Evolutionary conservation across 2,888 invertebrate genomes (phyloP).

Genomic region (Neoascia interrupta): DNA sequence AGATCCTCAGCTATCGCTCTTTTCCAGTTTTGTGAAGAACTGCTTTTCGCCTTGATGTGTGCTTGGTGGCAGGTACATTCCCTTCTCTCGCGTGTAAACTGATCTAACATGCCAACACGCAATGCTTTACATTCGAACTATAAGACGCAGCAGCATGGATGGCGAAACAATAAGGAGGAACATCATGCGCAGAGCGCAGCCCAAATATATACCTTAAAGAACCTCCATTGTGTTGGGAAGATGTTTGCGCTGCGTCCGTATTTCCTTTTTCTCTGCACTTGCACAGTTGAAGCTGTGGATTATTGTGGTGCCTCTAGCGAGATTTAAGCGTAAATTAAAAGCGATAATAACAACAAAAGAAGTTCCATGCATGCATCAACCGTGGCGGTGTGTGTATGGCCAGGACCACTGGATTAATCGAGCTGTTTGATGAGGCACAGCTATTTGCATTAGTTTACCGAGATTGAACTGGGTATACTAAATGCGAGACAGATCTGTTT

Average conservation of each 20-base stretch:
- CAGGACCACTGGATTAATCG: too few species aligned
- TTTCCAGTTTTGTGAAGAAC: too few species aligned
- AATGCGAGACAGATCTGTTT: too few species aligned
- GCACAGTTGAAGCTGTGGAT: too few species aligned
- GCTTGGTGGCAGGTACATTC: too few species aligned
- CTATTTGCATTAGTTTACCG: too few species aligned
- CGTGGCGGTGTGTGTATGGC: too few species aligned
- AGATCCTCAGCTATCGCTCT: too few species aligned
- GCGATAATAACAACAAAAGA: slow-evolving; percentile 64
- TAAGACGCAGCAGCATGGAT: too few species aligned
- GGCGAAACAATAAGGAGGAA: background rate
- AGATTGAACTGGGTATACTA: too few species aligned
- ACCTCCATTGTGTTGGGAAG: background rate
- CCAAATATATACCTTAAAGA: background rate
- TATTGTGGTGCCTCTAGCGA: slow-evolving; percentile 56
- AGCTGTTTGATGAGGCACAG: too few species aligned
- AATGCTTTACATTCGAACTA: slow-evolving; percentile 34
- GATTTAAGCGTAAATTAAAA: slow-evolving; percentile 66
- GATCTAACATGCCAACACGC: slow-evolving; percentile 60
- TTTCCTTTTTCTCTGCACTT: slow-evolving; percentile 38
- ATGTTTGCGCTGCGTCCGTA: slow-evolving; percentile 19
- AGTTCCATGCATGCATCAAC: slow-evolving; percentile 44
- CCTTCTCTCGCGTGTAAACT: slow-evolving; percentile 55
- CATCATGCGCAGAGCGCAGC: background rate
- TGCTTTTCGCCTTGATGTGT: too few species aligned